These are phyloP conservation scores for Dissostichus mawsoni DNA, from an alignment of 2,113 vertebrate species.

Conservation along the genomic window DNA sequence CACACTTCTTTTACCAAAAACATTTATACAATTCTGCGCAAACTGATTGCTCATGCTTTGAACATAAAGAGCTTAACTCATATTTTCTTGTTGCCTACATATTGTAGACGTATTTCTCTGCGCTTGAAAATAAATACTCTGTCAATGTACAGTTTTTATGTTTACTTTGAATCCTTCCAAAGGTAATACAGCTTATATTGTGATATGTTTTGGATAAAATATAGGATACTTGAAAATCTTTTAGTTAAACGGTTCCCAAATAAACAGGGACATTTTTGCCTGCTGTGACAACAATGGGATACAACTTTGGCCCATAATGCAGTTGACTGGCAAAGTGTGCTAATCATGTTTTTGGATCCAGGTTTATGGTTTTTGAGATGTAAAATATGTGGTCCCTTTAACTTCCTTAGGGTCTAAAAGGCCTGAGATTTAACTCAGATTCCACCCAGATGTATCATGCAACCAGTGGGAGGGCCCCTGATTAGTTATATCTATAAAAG, in stretches of 20 bases:
- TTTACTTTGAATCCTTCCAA: constrained; percentile 25
- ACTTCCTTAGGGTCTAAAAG: not conserved
- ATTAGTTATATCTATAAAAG: not conserved
- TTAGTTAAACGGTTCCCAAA: constrained; percentile 14
- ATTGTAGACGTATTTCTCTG: constrained; percentile 31
- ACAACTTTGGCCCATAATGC: not conserved
- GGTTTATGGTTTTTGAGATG: not conserved
- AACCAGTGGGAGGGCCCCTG: not conserved
- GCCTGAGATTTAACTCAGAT: not conserved
- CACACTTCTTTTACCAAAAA: constrained; percentile 3
- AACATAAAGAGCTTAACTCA: constrained; percentile 4
- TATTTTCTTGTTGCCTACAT: constrained; percentile 15
- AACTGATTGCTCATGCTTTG: constrained; percentile 3
- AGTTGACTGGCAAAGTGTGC: not conserved
- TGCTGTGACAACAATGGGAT: not conserved
- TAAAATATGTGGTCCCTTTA: not conserved
- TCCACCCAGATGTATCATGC: not conserved
- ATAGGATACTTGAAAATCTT: constrained; percentile 23
- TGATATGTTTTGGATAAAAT: constrained; percentile 46
- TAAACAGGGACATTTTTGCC: not conserved
- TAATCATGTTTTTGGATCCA: not conserved
- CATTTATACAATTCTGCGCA: constrained; percentile 24
- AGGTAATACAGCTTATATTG: constrained; percentile 60
- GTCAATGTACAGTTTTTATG: not conserved
- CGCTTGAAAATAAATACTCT: constrained; percentile 59